These are phyloP conservation scores for Antheraea yamamai DNA, from an alignment of 2,888 invertebrate genomes.

Conservation along the genomic window DNA sequence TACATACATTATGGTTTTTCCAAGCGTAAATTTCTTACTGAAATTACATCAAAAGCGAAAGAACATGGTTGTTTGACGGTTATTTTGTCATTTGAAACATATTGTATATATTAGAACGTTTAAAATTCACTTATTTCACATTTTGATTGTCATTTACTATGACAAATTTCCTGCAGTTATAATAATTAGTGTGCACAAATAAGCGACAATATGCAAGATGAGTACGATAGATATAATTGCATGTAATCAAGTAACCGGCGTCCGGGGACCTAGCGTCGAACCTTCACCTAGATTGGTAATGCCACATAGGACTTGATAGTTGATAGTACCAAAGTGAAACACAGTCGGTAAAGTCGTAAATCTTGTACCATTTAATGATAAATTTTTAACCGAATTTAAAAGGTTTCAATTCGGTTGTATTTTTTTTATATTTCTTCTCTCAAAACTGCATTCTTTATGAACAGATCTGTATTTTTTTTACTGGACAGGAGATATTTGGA, in stretches of 20 bases:
- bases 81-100: background rate
- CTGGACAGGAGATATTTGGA: too few species aligned
- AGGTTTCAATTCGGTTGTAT: too few species aligned
- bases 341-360: background rate
- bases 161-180: conserved; percentile 3
- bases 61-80: background rate
- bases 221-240: conserved; percentile 54
- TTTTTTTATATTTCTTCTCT: too few species aligned
- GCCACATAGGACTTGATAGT: conserved; percentile 1
- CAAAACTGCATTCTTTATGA: too few species aligned
- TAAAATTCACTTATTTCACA: background rate
- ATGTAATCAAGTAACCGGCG: conserved; percentile 48
- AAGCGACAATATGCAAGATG: conserved; percentile 57
- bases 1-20: too few species aligned
- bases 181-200: conserved; percentile 29
- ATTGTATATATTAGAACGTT: background rate
- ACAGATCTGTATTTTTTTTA: too few species aligned
- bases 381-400: too few species aligned
- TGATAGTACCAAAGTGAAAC: background rate
- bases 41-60: too few species aligned
- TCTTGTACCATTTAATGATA: background rate
- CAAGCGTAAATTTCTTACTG: too few species aligned
- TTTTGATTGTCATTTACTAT: background rate
- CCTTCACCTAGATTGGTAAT: conserved; percentile 58
- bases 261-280: conserved; percentile 32